phyloP scores from a whole-genome alignment of 2,888 invertebrate genomes.

The Sepioteuthis lessoniana region DNA sequence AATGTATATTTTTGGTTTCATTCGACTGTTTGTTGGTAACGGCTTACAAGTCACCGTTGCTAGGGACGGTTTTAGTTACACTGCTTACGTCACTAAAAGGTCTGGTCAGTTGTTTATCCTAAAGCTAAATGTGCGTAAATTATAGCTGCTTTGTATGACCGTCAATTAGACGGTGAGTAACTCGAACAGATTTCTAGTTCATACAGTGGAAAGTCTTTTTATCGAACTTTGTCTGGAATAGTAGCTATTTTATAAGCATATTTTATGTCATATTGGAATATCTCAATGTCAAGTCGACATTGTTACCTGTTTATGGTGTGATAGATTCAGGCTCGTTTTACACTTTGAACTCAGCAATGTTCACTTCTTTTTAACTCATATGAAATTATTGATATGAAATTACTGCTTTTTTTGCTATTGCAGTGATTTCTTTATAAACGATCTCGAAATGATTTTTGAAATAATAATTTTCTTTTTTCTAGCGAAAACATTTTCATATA shows the following conservation, averaged over 20 bases:
- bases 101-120: not conserved
- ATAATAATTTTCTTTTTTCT: no score
- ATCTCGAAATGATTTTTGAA: no score
- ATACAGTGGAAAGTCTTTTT: not conserved
- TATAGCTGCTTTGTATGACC: constrained; percentile 15
- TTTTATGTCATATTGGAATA: not conserved
- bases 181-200: not conserved
- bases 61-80: constrained; percentile 12
- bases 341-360: not conserved
- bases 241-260: not conserved
- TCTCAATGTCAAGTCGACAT: not conserved
- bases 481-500: no score
- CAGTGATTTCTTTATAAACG: no score
- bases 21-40: not conserved
- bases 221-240: not conserved
- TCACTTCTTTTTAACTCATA: no score
- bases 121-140: not conserved
- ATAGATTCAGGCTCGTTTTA: not conserved
- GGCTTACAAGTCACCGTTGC: constrained; percentile 4
- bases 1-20: not conserved
- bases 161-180: not conserved
- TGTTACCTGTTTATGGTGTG: not conserved
- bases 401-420: no score
- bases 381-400: no score
- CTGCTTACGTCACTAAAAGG: constrained; percentile 5